Conservation (phyloP, 1,140 invertebrate genomes). For the Colletes latitarsis region DNA sequence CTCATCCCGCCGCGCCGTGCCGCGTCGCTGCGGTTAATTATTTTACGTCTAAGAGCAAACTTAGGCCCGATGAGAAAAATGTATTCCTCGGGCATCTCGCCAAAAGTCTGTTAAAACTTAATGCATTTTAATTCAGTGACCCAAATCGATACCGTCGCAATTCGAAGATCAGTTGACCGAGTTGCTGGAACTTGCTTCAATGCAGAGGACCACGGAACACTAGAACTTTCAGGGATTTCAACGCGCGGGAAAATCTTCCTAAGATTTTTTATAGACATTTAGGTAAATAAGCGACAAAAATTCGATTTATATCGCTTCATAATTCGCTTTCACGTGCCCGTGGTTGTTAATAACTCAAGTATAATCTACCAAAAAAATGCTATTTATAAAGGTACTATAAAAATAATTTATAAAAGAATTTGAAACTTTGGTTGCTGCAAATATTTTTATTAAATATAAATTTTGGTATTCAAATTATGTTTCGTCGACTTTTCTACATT, state of each 20-base stretch:
- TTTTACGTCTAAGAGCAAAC: neutral
- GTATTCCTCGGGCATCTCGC: no score
- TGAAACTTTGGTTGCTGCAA: no score
- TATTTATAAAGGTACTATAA: no score
- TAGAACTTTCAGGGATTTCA: constrained; percentile 53
- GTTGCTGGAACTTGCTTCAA: neutral
- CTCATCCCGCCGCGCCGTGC: no score
- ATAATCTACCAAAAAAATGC: neutral
- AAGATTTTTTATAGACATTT: constrained; percentile 45
- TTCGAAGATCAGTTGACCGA: neutral
- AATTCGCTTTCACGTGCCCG: neutral
- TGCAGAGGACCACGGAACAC: neutral
- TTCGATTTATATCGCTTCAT: no score
- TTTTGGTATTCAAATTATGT: neutral
- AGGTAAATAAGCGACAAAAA: constrained; percentile 4
- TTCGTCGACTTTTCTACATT: neutral
- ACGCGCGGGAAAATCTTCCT: constrained; percentile 50
- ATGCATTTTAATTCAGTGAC: neutral
- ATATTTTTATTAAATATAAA: neutral
- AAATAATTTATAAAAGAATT: neutral
- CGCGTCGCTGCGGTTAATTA: constrained; percentile 8
- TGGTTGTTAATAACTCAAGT: neutral
- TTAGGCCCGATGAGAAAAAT: neutral
- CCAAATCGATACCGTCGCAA: neutral
- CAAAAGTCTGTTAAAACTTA: neutral